A percentile compares a stretch with the other conserved stretches of the same genome.
These are phyloP conservation scores for Eonycteris spelaea DNA, from an alignment of 2,113 vertebrate species.

Conservation along the genomic window DNA sequence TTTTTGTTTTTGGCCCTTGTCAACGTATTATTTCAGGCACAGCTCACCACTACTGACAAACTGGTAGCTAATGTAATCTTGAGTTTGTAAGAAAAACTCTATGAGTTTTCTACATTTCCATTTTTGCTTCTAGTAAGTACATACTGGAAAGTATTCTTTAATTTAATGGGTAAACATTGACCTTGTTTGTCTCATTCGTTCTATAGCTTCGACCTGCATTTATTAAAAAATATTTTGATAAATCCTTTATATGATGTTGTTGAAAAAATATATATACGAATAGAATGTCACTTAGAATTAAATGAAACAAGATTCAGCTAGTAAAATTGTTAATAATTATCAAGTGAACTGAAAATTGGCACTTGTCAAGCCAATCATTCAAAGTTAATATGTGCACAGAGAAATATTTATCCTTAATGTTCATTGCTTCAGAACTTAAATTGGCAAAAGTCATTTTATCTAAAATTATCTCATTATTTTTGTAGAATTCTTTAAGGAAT, in stretches of 20 bases:
- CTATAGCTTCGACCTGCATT: neutral
- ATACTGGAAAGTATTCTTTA: neutral
- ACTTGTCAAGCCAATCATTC: constrained; percentile 17
- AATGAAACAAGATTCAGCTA: neutral
- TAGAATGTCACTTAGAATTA: neutral
- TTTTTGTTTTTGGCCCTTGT: neutral
- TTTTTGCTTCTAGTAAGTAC: neutral
- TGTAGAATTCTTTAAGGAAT: neutral
- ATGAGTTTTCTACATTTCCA: neutral
- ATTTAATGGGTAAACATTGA: neutral
- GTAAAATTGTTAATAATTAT: constrained; percentile 43
- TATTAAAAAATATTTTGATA: neutral
- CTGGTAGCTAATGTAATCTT: neutral
- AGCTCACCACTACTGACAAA: neutral
- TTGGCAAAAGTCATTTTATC: neutral
- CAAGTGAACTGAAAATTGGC: constrained; percentile 11
- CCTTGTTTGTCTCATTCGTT: neutral
- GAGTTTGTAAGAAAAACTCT: neutral
- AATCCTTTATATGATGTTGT: neutral
- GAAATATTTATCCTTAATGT: constrained; percentile 13
- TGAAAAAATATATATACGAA: neutral
- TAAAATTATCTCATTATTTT: neutral
- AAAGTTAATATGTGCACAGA: neutral
- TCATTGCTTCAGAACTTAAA: neutral
- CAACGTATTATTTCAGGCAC: neutral